Base-by-base conservation (phyloP, 2,797 vertebrate genomes). In the Malurus leucopterus region DNA sequence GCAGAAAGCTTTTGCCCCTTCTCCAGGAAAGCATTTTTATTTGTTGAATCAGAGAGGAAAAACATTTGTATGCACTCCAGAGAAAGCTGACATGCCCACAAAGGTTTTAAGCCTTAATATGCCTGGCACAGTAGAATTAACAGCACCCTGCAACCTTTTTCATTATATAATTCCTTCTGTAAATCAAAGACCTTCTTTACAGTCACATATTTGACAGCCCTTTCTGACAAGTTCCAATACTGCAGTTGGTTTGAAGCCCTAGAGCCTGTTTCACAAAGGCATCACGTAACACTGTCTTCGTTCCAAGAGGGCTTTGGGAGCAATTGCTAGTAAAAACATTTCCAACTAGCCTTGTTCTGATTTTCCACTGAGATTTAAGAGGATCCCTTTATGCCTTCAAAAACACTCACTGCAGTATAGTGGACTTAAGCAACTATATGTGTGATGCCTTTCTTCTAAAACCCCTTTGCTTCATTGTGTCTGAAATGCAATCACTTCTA, bases 181-280 rank as follows among this genome's bases (percentile, higher is more conserved):
- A 93, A 96, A 94, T 94, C 89, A 95, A 95, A 93, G 89, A 75
- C 84, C 91, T 96, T 95, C 90, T 95, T 92, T 95, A 94, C 94
- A 96, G 92, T 93, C 93, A 91, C 65, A 85, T 92, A 70, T 91
- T 93, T 94, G 73, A 95, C 96, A 96, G 93, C 86, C 71, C 79
- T 91, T 95, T 92, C 86, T 96, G 90, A 96, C 93, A 93, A 93
- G 86, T 93, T 95, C 95, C 96, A 96, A 93, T 91, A 93, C 19
- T 94, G 79, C 89, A 94, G 91, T 92, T 95, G 90, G 46, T 81
- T 91, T 81, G 81, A 93, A 93, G 57, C 80, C 65, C 85, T 51
- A 68, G 58, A 94, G 93, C 80, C 82, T 90, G 61, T 80, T 73
- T 78, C 95, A 91, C 27, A 0, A 44, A 92, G 84, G 85, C 90